Conservation (phyloP, 2,888 invertebrate species). For the Aelia acuminata region DNA sequence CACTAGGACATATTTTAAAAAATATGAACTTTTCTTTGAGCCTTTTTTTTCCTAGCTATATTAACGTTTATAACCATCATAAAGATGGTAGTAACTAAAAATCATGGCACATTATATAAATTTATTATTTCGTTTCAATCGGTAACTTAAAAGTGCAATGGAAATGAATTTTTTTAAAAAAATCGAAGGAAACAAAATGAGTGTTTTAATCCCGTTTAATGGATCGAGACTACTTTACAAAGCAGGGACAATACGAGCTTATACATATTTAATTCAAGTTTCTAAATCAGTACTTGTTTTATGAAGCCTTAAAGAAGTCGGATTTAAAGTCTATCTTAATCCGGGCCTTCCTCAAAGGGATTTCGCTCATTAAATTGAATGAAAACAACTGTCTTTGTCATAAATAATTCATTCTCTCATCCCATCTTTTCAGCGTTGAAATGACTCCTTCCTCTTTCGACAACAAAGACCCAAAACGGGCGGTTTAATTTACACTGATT, state of each 20-base stretch:
- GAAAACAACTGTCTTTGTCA: slow-evolving; percentile 1
- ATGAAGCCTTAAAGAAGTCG: neutral
- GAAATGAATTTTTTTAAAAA: no score
- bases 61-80: no score
- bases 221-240: neutral
- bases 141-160: no score
- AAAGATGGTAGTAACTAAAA: no score
- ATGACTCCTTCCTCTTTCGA: slow-evolving; percentile 26
- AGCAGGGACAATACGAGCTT: neutral
- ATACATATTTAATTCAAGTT: neutral
- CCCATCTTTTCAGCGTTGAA: slow-evolving; percentile 34
- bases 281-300: neutral
- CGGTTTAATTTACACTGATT: slow-evolving; percentile 29
- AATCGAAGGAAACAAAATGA: no score
- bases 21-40: no score
- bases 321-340: neutral
- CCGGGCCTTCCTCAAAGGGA: neutral
- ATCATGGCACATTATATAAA: no score
- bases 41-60: no score
- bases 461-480: slow-evolving; percentile 35
- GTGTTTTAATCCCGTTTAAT: neutral
- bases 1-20: no score
- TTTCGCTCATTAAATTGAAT: neutral
- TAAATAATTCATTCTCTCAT: slow-evolving; percentile 43
- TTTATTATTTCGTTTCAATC: no score